Evolutionary conservation across 2,888 invertebrate species (phyloP), one percentile per base, ranked within the genome.

Genomic region (Cyaniris semiargus): DNA sequence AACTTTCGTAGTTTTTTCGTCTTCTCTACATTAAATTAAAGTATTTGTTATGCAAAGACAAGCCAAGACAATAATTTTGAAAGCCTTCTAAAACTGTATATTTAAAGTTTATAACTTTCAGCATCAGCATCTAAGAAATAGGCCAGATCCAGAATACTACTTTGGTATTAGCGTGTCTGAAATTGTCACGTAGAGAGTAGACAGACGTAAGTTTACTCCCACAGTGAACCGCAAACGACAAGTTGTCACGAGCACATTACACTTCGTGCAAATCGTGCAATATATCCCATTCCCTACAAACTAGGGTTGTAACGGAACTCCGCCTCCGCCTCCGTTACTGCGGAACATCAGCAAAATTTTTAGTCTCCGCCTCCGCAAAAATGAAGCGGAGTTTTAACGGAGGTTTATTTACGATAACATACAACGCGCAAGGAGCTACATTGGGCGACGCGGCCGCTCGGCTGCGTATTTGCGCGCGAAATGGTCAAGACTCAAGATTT

Each of bases 141-240:
- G 4, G 48, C 3, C 15, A 48, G 15, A 48, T 15, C 15, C 15
- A 48, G 44, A 44, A 58, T 60, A 60, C 21, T 21, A 60, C 60
- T 66, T 66, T 15, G 18, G 27, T 15, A 18, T 6, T 66, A 60
- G 18, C 2, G 18, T 23, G 66, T 66, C 27, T 31, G 27, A 31
- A 66, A 66, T 31, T 66, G 66, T 27, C 66, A 66, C 66, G 66
- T 66, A 66, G 66, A 21, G 23, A 23, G 23, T 60, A 60, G 60
- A 60, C 13, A 60, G 60, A 60, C 23, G 60, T 60, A 66, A 3
- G 66, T 66, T 66, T 66, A 31, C 27, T 66, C 66, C 66, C 15
- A 66, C 66, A 66, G 13, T 60, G 66, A 66, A 18, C 15, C 66
- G 66, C 66, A 66, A 66, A 66, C 66, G 66, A 66, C 66, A 66